Evolutionary conservation across 2,888 invertebrate genomes (phyloP), one percentile per base, ranked within the genome.

Genomic region (Lutraria lutraria): DNA sequence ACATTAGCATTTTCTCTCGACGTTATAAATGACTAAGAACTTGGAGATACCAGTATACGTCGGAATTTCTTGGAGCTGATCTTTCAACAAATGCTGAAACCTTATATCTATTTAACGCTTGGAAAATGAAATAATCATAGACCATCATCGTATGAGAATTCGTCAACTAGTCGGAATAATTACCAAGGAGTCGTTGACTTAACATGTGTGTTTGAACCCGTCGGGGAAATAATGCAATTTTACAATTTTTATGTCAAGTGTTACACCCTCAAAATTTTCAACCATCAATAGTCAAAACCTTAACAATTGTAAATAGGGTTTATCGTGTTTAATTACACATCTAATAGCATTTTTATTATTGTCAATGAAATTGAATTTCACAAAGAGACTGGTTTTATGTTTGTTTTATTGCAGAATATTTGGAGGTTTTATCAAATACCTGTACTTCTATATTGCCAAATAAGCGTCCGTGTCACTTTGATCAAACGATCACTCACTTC

Each of bases 301-400:
- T 84, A 80, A 90, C 89, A 90, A 89, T 87, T 34, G 89, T 76
- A 89, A 90, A 87, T 86, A 87, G 87, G 86, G 85, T 87, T 90
- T 84, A 56, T 56, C 43, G 81, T 83, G 85, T 91, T 92, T 92
- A 92, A 92, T 90, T 88, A 89, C 81, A 54, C 63, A 76, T 82
- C 83, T 87, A 90, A 87, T 87, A 72, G 83, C 85, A 60, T 89
- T 68, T 89, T 92, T 88, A 85, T 87, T 81, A 87, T 81, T 85
- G 88, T 53, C 56, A 76, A 52, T 85, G 85, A 91, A 92, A 89
- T 92, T 90, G 91, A 92, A 92, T 89, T 92, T 92, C 88, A 90
- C 88, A 92, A 91, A 85, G 85, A 88, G 60, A 31, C 83, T 68
- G 68, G 60, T 81, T 92, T 92, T 90, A 92, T 92, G 92, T 89